Evolutionary conservation across 1,140 invertebrate species (phyloP), one percentile per base, ranked within the genome.

Genomic region (Asbolus verrucosus): DNA sequence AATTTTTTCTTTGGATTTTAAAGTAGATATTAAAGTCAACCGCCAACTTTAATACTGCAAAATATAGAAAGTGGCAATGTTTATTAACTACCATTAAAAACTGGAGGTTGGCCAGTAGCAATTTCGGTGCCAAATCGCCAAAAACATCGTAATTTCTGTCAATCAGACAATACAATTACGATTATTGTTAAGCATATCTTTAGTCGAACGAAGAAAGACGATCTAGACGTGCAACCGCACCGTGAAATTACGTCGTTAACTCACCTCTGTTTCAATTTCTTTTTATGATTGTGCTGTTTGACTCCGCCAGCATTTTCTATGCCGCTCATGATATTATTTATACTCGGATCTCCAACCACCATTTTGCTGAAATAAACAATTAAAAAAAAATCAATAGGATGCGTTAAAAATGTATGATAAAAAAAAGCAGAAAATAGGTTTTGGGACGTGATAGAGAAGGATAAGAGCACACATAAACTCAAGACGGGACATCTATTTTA

Each of bases 241-340:
- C 27, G 27, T 41, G 50, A 68, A 68, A 31, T 14, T 8, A 15
- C 39, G 16, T 38, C 60, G 8, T 36, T 65, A n/a, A 66, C 71
- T 81, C 84, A 92, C 91, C 91, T 90, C 81, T 93, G 91, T 79
- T 92, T 92, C 63, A 93, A 84, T 82, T 93, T 91, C 74, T 90
- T 85, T 74, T 91, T 87, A 81, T 93, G 91, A 82, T 92, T 92
- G 81, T 93, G 91, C 39, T 93, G 87, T 63, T 90, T 85, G 62
- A 93, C 90, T 69, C 91, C 91, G 13, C 89, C 90, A 0, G 91
- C 91, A 81, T 90, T 92, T 84, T 93, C 91, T 82, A 93, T 91
- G 33, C 92, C 92, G 68, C 91, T 90, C 89, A 93, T 94, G 73
- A 93, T 93, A 81, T 92, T 92, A 81, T 91, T 89, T 74, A 91